A percentile compares a stretch with the other conserved stretches of the same genome.
These are phyloP conservation scores for Triplophysa bombifrons DNA, from an alignment of 2,797 vertebrate genomes.

Conservation along the genomic window DNA sequence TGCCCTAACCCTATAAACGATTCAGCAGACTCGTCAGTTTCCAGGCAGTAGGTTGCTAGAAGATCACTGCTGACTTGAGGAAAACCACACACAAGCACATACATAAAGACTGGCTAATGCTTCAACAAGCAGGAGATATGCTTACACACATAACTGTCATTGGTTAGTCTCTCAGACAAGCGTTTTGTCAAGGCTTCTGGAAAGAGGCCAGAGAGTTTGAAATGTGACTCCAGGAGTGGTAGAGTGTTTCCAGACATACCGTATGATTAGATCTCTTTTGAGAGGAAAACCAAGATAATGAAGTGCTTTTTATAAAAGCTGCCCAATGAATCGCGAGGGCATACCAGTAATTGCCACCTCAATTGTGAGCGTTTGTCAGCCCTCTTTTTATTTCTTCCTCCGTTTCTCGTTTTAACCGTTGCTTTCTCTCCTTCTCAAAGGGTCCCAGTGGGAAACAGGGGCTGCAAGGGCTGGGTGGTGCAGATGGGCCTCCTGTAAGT, in stretches of 20 bases:
- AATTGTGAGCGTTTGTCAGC: slow-evolving; percentile 14
- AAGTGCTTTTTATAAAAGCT: slow-evolving; percentile 32
- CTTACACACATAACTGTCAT: slow-evolving; percentile 40
- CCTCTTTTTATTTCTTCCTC: not conserved
- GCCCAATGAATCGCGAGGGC: slow-evolving; percentile 9
- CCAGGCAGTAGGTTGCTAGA: slow-evolving; percentile 57
- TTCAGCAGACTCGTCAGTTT: slow-evolving; percentile 69
- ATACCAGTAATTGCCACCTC: slow-evolving; percentile 1
- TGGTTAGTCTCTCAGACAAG: slow-evolving; percentile 40
- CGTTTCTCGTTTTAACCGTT: slow-evolving; percentile 1
- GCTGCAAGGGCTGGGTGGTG: slow-evolving; percentile 86
- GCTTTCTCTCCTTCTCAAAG: slow-evolving; percentile 67
- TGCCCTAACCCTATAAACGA: slow-evolving; percentile 66
- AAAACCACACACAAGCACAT: slow-evolving; percentile 32
- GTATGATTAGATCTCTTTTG: slow-evolving; percentile 39
- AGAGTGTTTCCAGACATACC: slow-evolving; percentile 37
- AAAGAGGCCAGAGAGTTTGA: slow-evolving; percentile 44
- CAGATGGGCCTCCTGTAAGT: slow-evolving; percentile 96
- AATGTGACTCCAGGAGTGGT: slow-evolving; percentile 31
- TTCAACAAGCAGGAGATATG: slow-evolving; percentile 39
- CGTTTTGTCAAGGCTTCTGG: slow-evolving; percentile 51
- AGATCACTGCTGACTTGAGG: slow-evolving; percentile 45
- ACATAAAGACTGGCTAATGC: slow-evolving; percentile 53
- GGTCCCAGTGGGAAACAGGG: slow-evolving; percentile 93
- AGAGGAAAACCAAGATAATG: slow-evolving; percentile 35